phyloP scores from a whole-genome alignment of 2,888 invertebrate species.

The Yponomeuta cagnagella region DNA sequence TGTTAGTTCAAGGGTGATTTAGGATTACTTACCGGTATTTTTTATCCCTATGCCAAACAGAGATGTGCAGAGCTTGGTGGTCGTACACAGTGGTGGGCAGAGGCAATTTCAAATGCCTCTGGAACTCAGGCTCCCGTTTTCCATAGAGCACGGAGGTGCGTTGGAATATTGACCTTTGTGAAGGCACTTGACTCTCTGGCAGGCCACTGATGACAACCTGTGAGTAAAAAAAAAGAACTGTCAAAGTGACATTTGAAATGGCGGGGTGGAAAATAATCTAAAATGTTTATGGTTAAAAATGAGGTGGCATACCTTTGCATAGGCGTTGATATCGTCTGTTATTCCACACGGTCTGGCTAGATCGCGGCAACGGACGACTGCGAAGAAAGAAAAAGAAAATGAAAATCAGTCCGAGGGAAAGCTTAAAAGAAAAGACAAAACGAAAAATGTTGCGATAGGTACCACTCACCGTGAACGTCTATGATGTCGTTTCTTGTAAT shows the following conservation, averaged over 20 bases:
- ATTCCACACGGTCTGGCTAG: constrained; percentile 80
- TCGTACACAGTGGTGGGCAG: constrained; percentile 70
- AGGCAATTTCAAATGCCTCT: constrained; percentile 84
- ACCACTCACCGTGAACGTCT: constrained; percentile 82
- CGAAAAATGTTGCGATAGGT: constrained; percentile 46
- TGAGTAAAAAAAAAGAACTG: constrained; percentile 19
- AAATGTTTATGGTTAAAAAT: neutral
- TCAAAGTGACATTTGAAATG: neutral
- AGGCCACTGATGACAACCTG: constrained; percentile 76
- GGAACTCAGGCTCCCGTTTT: constrained; percentile 85
- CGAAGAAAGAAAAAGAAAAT: constrained; percentile 39
- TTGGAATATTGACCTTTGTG: constrained; percentile 79
- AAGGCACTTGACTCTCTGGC: constrained; percentile 55
- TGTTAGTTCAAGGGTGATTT: neutral
- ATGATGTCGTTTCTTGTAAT: constrained; percentile 74
- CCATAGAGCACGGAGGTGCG: constrained; percentile 88
- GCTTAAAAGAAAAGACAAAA: constrained; percentile 18
- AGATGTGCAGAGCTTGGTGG: constrained; percentile 81
- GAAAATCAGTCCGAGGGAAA: constrained; percentile 10
- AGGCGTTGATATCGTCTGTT: constrained; percentile 82
- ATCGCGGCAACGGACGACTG: constrained; percentile 86
- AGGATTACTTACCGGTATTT: constrained; percentile 79
- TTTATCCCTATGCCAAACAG: constrained; percentile 91
- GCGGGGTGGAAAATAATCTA: neutral
- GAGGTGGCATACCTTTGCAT: constrained; percentile 80